Evolutionary conservation across 2,888 invertebrate species (phyloP).

Genomic region (Helleia helle): DNA sequence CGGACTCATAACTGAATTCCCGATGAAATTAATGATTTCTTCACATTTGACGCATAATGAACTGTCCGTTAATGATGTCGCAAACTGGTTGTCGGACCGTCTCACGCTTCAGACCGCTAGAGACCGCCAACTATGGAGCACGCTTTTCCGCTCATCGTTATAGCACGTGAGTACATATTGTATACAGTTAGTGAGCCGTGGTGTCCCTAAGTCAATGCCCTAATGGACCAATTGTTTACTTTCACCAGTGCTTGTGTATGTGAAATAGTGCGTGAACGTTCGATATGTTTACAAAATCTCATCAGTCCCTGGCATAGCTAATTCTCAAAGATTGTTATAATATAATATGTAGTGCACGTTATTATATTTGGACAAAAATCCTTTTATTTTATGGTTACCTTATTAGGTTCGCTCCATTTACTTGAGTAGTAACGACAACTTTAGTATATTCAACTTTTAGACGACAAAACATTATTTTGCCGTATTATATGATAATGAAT

Average conservation of each 20-base stretch:
- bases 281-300: too few relatives aligned
- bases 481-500: too few relatives aligned
- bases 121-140: conserved; percentile 43
- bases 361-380: too few relatives aligned
- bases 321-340: too few relatives aligned
- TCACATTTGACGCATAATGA: not conserved
- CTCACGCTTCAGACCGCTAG: conserved; percentile 26
- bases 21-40: not conserved
- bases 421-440: too few relatives aligned
- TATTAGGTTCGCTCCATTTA: too few relatives aligned
- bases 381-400: too few relatives aligned
- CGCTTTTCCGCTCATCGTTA: conserved; percentile 48
- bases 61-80: not conserved
- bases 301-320: too few relatives aligned
- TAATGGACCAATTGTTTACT: conserved; percentile 5
- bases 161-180: conserved; percentile 48
- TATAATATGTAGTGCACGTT: too few relatives aligned
- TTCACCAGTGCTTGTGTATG: conserved; percentile 1
- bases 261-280: not conserved
- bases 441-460: too few relatives aligned
- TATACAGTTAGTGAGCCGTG: conserved; percentile 8
- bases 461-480: too few relatives aligned
- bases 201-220: conserved; percentile 6
- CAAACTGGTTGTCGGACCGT: not conserved
- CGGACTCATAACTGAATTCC: not conserved